Evolutionary conservation across 1,140 invertebrate genomes (phyloP).

Genomic region (Amphibalanus amphitrite): DNA sequence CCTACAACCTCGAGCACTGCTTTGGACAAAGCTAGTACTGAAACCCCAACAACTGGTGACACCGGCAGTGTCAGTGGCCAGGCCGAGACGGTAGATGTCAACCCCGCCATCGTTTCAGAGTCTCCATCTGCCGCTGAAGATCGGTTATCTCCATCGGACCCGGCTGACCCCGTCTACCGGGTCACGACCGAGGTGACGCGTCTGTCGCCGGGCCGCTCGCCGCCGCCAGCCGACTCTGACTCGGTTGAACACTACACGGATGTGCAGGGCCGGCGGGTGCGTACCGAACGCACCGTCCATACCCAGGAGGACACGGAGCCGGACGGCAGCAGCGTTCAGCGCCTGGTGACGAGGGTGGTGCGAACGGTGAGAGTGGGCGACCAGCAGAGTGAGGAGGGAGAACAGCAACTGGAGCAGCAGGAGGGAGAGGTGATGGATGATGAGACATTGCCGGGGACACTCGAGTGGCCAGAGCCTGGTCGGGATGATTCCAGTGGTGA

Average conservation of each 20-base stretch:
- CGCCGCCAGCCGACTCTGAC: neutral
- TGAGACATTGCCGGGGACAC: no score
- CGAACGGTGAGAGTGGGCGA: neutral
- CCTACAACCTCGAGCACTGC: no score
- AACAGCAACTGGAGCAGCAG: no score
- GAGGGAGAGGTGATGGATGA: no score
- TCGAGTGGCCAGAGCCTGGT: no score
- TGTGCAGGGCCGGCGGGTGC: neutral
- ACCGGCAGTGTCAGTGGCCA: no score
- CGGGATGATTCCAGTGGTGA: no score
- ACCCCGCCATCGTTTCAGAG: no score
- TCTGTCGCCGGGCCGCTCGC: neutral
- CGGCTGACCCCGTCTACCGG: neutral
- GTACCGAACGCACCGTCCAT: neutral
- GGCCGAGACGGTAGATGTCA: no score
- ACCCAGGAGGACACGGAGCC: neutral
- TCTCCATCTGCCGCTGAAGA: no score
- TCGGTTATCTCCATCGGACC: neutral
- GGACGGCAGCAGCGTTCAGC: neutral
- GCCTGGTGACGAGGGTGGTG: neutral
- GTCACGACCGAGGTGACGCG: neutral
- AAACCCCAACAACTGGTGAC: no score
- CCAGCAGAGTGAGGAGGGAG: neutral
- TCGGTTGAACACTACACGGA: neutral
- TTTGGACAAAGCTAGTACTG: no score